Conservation (phyloP, 2,113 vertebrate genomes). For the Petaurus breviceps region DNA sequence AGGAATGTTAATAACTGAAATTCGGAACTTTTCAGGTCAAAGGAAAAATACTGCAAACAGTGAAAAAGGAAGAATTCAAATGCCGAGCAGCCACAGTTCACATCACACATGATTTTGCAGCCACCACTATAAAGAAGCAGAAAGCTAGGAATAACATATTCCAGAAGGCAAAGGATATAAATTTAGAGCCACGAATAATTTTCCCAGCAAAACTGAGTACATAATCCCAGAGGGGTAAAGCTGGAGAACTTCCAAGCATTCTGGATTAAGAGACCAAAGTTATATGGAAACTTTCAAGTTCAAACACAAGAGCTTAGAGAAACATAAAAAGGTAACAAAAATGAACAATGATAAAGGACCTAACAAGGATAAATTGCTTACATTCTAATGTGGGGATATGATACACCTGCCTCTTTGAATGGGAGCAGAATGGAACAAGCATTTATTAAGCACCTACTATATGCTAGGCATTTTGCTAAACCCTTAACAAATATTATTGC, state of each 20-base stretch:
- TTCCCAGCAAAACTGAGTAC: no score
- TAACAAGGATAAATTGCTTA: neutral
- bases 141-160: neutral
- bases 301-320: neutral
- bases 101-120: neutral
- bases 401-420: neutral
- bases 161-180: neutral
- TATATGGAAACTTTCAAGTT: neutral
- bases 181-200: neutral
- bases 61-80: neutral
- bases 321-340: neutral
- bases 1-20: neutral
- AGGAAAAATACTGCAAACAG: neutral
- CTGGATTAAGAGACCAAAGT: neutral
- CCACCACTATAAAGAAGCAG: neutral
- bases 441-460: neutral
- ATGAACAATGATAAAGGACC: neutral
- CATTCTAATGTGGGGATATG: neutral
- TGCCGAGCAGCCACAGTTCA: neutral
- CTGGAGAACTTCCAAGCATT: neutral
- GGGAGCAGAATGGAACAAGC: neutral
- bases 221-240: no score
- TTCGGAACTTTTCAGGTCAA: neutral
- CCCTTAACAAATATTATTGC: neutral
- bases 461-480: neutral